Base-by-base conservation (phyloP, 2,113 vertebrate genomes). In the Lasiurus borealis region DNA sequence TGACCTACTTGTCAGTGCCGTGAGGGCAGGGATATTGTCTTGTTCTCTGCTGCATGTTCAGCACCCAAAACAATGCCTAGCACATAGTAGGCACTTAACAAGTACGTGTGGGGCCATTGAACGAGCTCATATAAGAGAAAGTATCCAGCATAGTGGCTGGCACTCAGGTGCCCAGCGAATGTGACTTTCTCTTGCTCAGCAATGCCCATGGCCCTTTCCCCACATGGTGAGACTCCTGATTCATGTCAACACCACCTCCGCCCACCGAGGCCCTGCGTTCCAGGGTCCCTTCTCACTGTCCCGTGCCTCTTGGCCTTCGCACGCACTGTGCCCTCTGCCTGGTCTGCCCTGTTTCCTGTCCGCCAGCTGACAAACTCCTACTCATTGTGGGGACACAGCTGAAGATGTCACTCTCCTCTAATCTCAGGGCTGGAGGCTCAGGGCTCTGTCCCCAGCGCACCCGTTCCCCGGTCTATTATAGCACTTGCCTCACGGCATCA, bases 391-490 rank as follows among this genome's bases (percentile, higher is more conserved):
- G 92, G 31, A 75, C n/a, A 34, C 50, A 23, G 31, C 19, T 31
- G 23, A 84, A 77, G 88, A 77, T 0, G 0, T 90, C 91, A 64
- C 31, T 91, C 52, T 62, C 86, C 81, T 90, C 31, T 69, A 68
- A 44, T n/a, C 72, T 72, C 23, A 85, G 34, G 64, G 85, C 82
- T 57, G 29, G 88, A 92, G 88, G 6, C 66, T 95, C 85, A 69
- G 69, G 46, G 87, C 64, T 89, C 85, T 91, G 44, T 86, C 83
- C 85, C 64, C 50, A 78, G 78, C 18, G 81, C 81, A 76, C 34
- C 68, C 14, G 81, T 77, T 54, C 66, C 88, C 36, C 48, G 48
- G 71, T 69, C 88, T 85, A 4, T 90, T 69, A 78, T 27, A 92
- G 81, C 40, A 6, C 36, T 90, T 77, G 36, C 72, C 68, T 92